These are phyloP conservation scores for Altica lythri DNA, from an alignment of 2,888 invertebrate genomes.

Conservation along the genomic window DNA sequence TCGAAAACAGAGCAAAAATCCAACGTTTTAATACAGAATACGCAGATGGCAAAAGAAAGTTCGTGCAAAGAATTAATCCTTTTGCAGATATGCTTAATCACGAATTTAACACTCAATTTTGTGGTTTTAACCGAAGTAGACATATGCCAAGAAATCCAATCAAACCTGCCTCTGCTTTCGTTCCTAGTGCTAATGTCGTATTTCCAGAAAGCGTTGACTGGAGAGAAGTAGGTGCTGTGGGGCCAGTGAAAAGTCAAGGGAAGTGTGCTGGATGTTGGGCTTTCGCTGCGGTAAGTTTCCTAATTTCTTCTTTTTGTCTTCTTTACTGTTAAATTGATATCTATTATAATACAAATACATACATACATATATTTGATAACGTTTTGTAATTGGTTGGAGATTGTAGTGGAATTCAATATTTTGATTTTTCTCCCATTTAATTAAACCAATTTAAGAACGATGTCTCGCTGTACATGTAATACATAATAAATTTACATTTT, in stretches of 20 bases:
- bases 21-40: constrained; percentile 51
- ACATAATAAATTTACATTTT: too few species aligned
- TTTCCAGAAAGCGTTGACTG: constrained; percentile 53
- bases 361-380: too few species aligned
- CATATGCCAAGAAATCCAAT: constrained; percentile 9
- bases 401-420: too few species aligned
- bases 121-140: constrained; percentile 55
- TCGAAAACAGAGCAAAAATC: constrained; percentile 53
- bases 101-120: constrained; percentile 51
- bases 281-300: constrained; percentile 53
- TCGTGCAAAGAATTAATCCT: constrained; percentile 51
- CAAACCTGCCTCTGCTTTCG: constrained; percentile 45
- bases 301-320: neutral
- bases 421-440: too few species aligned
- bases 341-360: too few species aligned
- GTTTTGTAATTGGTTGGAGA: too few species aligned
- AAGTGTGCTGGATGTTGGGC: constrained; percentile 55
- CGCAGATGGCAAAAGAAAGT: constrained; percentile 46
- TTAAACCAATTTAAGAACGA: too few species aligned
- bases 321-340: too few species aligned
- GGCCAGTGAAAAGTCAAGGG: constrained; percentile 52
- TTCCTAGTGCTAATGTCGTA: constrained; percentile 51
- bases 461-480: too few species aligned
- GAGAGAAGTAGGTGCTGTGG: constrained; percentile 53
- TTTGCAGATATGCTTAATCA: constrained; percentile 53